A percentile compares a stretch with the other conserved stretches of the same genome.
Evolutionary conservation across 2,113 vertebrate species (phyloP).

Genomic region (Ictalurus punctatus): DNA sequence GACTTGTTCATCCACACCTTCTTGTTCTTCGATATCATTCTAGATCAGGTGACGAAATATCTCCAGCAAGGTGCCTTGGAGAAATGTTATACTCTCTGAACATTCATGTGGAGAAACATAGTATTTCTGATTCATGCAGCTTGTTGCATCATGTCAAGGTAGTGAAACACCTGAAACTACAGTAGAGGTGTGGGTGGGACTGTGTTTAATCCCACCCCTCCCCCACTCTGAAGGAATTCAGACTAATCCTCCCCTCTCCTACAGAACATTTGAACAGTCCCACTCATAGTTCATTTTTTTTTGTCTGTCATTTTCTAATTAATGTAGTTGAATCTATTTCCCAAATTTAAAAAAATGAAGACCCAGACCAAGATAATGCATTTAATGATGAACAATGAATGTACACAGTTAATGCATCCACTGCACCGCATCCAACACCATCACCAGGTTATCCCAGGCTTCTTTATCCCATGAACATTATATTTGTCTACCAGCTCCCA

Average conservation of each 20-base stretch:
- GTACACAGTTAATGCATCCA: too few relatives aligned
- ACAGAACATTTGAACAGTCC: background rate
- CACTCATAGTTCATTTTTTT: background rate
- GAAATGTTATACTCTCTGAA: background rate
- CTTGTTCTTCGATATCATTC: background rate
- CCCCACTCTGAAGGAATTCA: too few relatives aligned
- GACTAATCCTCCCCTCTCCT: background rate
- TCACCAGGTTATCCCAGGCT: too few relatives aligned
- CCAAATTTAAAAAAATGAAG: too few relatives aligned
- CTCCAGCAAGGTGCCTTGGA: background rate
- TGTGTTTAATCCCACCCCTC: background rate
- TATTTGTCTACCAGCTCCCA: too few relatives aligned
- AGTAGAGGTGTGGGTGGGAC: background rate
- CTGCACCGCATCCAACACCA: too few relatives aligned
- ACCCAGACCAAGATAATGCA: too few relatives aligned
- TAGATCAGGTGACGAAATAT: background rate
- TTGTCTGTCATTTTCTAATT: background rate
- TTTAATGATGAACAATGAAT: too few relatives aligned
- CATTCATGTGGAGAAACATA: background rate
- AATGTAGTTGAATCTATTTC: too few relatives aligned
- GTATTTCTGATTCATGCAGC: background rate
- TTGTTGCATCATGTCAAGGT: background rate
- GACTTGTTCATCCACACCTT: background rate
- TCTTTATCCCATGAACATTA: too few relatives aligned
- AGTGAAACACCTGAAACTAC: background rate